Evolutionary conservation across 2,888 invertebrate species (phyloP).

Genomic region (Thyatira batis): DNA sequence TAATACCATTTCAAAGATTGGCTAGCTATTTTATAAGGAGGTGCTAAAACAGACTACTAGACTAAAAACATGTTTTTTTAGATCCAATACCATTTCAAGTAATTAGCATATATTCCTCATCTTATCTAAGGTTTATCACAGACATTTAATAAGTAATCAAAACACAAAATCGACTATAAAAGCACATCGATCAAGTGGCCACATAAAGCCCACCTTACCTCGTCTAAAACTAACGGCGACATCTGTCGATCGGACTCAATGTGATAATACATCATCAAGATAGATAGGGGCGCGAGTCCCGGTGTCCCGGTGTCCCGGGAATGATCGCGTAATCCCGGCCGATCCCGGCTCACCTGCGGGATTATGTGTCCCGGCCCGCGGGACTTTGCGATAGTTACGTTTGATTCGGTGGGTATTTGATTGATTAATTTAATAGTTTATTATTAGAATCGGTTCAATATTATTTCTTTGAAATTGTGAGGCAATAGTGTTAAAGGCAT

Average conservation of each 20-base stretch:
- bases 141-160: neutral
- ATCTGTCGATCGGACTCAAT: constrained; percentile 58
- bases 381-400: constrained; percentile 35
- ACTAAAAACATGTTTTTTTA: no score
- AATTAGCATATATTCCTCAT: no score
- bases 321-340: constrained; percentile 15
- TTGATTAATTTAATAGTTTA: neutral
- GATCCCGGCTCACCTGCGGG: constrained; percentile 63
- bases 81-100: no score
- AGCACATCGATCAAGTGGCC: neutral
- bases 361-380: constrained; percentile 43
- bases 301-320: constrained; percentile 43
- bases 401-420: constrained; percentile 20
- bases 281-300: constrained; percentile 45
- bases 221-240: constrained; percentile 34
- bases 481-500: no score
- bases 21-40: no score
- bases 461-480: no score
- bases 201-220: constrained; percentile 1
- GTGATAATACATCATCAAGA: constrained; percentile 69
- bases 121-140: no score
- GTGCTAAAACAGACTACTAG: no score
- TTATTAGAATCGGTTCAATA: no score
- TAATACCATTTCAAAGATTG: no score
- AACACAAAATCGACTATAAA: neutral